A percentile compares a stretch with the other conserved stretches of the same genome.
Evolutionary conservation across 2,888 invertebrate species (phyloP).

Genomic region (Eupithecia exiguata): DNA sequence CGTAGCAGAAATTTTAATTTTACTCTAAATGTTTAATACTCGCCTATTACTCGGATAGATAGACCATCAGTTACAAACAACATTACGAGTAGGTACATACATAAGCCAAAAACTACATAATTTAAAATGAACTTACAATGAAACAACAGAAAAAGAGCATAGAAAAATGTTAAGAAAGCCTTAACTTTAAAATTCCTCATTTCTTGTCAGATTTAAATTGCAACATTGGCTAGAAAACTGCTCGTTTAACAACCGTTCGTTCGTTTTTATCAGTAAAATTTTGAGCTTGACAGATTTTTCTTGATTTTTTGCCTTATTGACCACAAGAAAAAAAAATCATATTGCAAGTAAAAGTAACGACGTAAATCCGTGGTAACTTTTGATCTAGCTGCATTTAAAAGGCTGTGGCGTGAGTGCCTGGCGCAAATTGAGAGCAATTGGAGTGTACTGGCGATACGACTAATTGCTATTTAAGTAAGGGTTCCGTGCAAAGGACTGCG

Average conservation of each 20-base stretch:
- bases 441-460: conserved; percentile 38
- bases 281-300: not conserved
- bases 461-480: conserved; percentile 39
- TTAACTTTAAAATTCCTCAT: not conserved
- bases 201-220: not conserved
- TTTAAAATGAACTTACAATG: not conserved
- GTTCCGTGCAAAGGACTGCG: conserved; percentile 36
- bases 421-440: conserved; percentile 39
- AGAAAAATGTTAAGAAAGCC: not conserved
- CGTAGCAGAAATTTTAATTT: not conserved
- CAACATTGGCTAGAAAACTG: not conserved
- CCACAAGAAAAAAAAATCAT: too few relatives aligned
- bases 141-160: not conserved
- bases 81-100: too few relatives aligned
- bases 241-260: not conserved
- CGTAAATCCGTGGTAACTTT: not conserved
- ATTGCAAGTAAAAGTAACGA: not conserved
- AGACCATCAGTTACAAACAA: not conserved
- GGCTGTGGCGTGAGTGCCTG: conserved; percentile 28
- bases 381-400: conserved; percentile 6
- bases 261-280: not conserved
- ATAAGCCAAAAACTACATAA: too few relatives aligned
- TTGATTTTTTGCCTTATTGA: not conserved
- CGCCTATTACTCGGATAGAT: not conserved
- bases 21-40: too few relatives aligned